Evolutionary conservation across 2,888 invertebrate genomes (phyloP).

Genomic region (Lapara coniferarum): DNA sequence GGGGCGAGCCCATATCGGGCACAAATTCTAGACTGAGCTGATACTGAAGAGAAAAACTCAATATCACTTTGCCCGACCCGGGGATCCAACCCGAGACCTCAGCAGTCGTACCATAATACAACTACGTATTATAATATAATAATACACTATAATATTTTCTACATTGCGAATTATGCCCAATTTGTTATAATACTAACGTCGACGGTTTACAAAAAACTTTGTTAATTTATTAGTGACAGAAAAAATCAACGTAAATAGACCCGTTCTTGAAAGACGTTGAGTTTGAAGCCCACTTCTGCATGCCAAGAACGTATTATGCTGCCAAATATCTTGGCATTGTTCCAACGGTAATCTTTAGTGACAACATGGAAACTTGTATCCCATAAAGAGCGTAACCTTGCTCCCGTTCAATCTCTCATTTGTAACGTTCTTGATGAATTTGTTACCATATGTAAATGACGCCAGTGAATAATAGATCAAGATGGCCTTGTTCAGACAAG

Average conservation of each 20-base stretch:
- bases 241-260: not conserved
- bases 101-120: too few species aligned
- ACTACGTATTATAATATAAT: too few species aligned
- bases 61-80: too few species aligned
- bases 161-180: too few species aligned
- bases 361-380: conserved; percentile 28
- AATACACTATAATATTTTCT: too few species aligned
- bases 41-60: too few species aligned
- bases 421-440: conserved; percentile 11
- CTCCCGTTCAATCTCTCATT: conserved; percentile 14
- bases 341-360: conserved; percentile 29
- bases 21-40: too few species aligned
- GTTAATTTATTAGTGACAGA: not conserved
- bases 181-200: too few species aligned
- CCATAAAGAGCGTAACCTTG: conserved; percentile 18
- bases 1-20: too few species aligned
- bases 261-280: conserved; percentile 13
- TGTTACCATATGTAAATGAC: conserved; percentile 1
- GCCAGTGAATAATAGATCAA: not conserved
- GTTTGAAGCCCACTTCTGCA: conserved; percentile 15
- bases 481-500: not conserved
- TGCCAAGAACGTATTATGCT: conserved; percentile 26
- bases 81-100: too few species aligned
- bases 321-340: conserved; percentile 28
- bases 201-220: too few species aligned